Evolutionary conservation across 2,888 invertebrate genomes (phyloP), one percentile per base, ranked within the genome.

Genomic region (Cheilosia soror): DNA sequence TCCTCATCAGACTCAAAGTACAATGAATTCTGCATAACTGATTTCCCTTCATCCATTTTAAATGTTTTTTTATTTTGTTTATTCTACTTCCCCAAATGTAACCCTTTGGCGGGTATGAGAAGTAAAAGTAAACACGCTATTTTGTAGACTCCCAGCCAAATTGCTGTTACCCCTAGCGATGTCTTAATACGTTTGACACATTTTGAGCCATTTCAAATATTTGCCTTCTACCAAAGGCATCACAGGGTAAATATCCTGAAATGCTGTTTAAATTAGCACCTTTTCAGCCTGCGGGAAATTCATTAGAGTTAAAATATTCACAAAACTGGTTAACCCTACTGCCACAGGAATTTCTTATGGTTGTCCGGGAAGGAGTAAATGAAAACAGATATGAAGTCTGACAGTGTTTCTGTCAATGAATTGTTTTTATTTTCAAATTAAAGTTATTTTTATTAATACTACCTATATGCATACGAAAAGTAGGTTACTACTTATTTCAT

Each of bases 261-360:
- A 58, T 76, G 51, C 63, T 65, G 63, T 66, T 44, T 65, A 60
- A 82, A 77, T 82, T 72, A 71, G 66, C 77, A 82, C 82, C 82
- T 82, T 71, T 65, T 66, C 77, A 37, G 58, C 58, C 31, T 5
- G 37, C 53, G 44, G 58, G 6, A 71, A 77, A 57, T 77, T 77
- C 69, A 82, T 82, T 82, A 77, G 15, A 53, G 9, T 65, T 58
- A 44, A 27, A 76, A 76, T 63, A 65, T 44, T 63, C 57, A 33
- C 33, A 29, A 47, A 40, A 13, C 33, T 13, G 42, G 66, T 57
- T 27, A 57, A 62, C 75, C 68, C 44, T 29, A 72, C 68, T 53
- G 29, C 55, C 75, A 25, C 51, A 62, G 53, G 40, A n/a, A 49
- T 42, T 47, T 27, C 44, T 20, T 31, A 49, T n/a, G 58, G 58